Conservation (phyloP, 2,113 vertebrate genomes). For the Pampusana beccarii region DNA sequence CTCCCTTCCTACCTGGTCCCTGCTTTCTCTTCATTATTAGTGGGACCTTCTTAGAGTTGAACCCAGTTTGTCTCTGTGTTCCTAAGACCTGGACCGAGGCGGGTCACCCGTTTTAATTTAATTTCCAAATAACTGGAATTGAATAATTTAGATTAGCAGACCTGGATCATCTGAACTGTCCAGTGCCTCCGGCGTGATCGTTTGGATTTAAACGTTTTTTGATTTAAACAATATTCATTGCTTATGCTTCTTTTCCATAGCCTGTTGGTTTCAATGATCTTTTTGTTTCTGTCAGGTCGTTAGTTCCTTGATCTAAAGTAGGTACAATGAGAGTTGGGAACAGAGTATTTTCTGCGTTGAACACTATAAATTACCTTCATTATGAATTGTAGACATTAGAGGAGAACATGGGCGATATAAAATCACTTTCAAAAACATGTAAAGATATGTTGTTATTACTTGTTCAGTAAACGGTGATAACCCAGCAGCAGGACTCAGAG, state of each 20-base stretch:
- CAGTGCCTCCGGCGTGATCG: background rate
- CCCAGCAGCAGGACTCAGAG: background rate
- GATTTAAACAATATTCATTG: background rate
- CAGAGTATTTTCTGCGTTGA: background rate
- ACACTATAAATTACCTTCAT: background rate
- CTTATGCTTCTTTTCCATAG: background rate
- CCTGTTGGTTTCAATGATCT: background rate
- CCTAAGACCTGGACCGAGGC: background rate
- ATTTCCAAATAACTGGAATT: background rate
- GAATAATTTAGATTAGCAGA: background rate
- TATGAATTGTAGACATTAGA: background rate
- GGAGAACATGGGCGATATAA: background rate
- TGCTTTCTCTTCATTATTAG: conserved; percentile 1
- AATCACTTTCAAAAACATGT: background rate
- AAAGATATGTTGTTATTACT: rapidly evolving
- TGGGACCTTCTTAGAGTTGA: background rate
- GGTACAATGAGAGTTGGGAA: background rate
- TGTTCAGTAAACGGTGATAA: background rate
- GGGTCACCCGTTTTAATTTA: background rate
- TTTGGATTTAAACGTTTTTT: background rate
- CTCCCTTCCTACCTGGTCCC: background rate
- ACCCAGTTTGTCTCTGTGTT: background rate
- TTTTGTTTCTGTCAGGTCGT: background rate
- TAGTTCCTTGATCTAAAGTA: background rate
- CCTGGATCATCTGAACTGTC: background rate